Conservation (phyloP, 1,140 invertebrate genomes). For the Drosophila truncata region DNA sequence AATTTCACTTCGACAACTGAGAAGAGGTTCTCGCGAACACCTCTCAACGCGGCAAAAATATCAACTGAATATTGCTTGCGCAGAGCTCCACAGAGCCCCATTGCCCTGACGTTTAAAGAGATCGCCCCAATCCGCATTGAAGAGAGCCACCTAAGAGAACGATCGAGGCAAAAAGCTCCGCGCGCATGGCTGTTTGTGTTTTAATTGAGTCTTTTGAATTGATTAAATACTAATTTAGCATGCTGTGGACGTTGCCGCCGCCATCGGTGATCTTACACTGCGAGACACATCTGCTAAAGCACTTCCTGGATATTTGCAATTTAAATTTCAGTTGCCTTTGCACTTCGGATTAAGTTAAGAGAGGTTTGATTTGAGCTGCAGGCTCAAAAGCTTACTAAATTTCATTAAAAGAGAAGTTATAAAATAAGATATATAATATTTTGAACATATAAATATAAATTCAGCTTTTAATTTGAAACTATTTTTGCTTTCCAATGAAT, state of each 20-base stretch:
- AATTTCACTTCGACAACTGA: slow-evolving; percentile 27
- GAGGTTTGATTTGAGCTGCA: not conserved
- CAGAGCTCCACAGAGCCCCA: not conserved
- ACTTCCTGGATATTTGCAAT: slow-evolving; percentile 24
- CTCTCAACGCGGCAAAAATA: slow-evolving; percentile 42
- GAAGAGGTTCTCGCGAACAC: slow-evolving; percentile 34
- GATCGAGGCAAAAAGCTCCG: slow-evolving; percentile 28
- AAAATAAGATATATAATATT: not conserved
- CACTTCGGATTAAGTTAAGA: not conserved
- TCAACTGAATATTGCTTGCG: slow-evolving; percentile 30
- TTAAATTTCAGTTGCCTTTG: slow-evolving; percentile 15
- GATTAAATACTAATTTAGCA: slow-evolving; percentile 74
- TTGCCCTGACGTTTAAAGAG: slow-evolving; percentile 17
- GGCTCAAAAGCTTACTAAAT: slow-evolving; percentile 6
- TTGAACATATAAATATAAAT: not conserved
- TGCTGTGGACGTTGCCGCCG: slow-evolving; percentile 57
- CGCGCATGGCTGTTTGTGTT: slow-evolving; percentile 31
- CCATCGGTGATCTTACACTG: slow-evolving; percentile 44
- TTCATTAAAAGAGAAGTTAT: not conserved
- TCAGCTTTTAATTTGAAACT: not conserved
- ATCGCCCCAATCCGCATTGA: not conserved
- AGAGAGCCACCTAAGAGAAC: slow-evolving; percentile 30
- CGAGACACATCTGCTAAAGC: not conserved
- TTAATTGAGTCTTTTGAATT: slow-evolving; percentile 65
- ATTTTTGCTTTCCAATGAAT: not conserved